Conservation (phyloP, 2,113 vertebrate genomes). For the Hucho hucho region DNA sequence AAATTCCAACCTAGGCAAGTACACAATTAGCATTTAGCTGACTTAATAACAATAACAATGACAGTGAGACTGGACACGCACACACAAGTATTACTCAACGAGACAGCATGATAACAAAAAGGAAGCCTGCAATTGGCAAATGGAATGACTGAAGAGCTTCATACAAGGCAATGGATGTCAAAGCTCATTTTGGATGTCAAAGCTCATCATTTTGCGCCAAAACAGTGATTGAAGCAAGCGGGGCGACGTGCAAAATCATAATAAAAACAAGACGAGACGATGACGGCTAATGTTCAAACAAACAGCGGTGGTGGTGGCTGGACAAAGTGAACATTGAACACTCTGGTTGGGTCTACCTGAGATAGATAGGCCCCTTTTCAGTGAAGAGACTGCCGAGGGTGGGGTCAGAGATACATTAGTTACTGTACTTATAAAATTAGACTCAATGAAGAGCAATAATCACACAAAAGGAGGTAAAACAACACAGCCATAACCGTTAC, state of each 20-base stretch:
- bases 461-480: neutral
- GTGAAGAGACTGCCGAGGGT: slow-evolving; percentile 83
- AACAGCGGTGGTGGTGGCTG: neutral
- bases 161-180: slow-evolving; percentile 2
- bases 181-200: neutral
- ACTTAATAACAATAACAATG: too few relatives aligned
- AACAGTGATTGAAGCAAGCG: slow-evolving; percentile 25
- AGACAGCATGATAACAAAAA: neutral
- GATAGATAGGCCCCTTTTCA: slow-evolving; percentile 92
- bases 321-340: slow-evolving; percentile 18
- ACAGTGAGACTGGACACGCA: slow-evolving; percentile 7
- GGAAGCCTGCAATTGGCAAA: neutral
- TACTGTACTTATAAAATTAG: neutral
- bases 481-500: too few relatives aligned
- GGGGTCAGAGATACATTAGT: neutral
- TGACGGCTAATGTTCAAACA: slow-evolving; percentile 18
- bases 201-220: neutral
- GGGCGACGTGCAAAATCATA: slow-evolving; percentile 25
- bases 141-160: neutral
- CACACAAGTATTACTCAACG: neutral
- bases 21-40: neutral
- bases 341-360: slow-evolving; percentile 85
- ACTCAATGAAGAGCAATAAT: neutral
- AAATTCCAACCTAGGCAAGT: slow-evolving; percentile 85
- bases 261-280: neutral